phyloP scores from a whole-genome alignment of 2,797 vertebrate species.

The Distichodus sexfasciatus region DNA sequence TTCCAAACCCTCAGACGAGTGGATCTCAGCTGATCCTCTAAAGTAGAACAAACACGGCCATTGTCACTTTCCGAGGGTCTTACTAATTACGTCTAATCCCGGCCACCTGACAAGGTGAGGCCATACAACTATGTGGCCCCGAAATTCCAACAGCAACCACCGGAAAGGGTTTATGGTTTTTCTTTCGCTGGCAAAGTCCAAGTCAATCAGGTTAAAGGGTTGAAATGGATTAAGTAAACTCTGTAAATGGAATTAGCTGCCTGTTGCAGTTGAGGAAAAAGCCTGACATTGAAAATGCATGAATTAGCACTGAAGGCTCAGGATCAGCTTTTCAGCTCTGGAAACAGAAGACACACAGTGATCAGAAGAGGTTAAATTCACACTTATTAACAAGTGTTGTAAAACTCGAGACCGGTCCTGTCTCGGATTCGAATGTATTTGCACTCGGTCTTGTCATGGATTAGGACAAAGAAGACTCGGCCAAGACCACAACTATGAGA shows the following conservation, averaged over 20 bases:
- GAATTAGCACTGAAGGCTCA: too few relatives aligned
- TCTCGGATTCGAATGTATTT: too few relatives aligned
- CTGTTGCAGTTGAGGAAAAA: background rate
- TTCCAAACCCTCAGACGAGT: conserved; percentile 17
- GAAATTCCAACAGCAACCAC: conserved; percentile 30
- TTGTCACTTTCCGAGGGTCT: conserved; percentile 56
- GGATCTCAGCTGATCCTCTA: conserved; percentile 46
- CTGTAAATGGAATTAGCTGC: background rate
- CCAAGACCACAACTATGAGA: too few relatives aligned
- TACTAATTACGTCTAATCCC: conserved; percentile 61
- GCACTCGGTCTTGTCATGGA: too few relatives aligned
- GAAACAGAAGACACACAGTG: too few relatives aligned
- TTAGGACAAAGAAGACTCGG: too few relatives aligned
- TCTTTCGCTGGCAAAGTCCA: conserved; percentile 31
- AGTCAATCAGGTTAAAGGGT: conserved; percentile 21
- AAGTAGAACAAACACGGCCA: conserved; percentile 55
- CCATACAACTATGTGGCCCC: conserved; percentile 20
- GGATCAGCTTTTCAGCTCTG: too few relatives aligned
- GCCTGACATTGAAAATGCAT: background rate
- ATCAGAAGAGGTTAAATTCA: too few relatives aligned
- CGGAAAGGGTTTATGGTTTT: conserved; percentile 37
- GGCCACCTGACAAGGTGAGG: conserved; percentile 61
- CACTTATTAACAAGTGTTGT: too few relatives aligned
- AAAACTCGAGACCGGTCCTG: too few relatives aligned
- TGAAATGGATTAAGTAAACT: conserved; percentile 10